Evolutionary conservation across 2,113 vertebrate species (phyloP).

Genomic region (Eublepharis macularius): DNA sequence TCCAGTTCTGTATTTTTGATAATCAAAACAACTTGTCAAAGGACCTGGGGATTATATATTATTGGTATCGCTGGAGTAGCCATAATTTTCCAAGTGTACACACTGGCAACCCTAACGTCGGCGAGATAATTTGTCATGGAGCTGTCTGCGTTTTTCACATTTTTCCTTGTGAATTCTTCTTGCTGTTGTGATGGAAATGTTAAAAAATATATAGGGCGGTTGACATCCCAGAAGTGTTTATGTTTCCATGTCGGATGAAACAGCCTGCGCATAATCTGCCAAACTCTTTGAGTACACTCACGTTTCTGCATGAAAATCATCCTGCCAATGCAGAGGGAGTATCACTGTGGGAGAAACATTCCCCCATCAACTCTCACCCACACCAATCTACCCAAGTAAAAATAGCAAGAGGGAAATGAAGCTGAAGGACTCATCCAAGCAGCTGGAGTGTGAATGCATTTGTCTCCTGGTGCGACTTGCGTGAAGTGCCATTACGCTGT

Average conservation of each 20-base stretch:
- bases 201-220: neutral
- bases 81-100: neutral
- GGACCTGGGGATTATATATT: neutral
- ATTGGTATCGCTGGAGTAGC: neutral
- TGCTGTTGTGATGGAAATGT: neutral
- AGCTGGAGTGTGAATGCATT: neutral
- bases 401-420: neutral
- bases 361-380: accelerated
- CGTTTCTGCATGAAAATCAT: neutral
- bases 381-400: accelerated
- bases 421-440: neutral
- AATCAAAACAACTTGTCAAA: neutral
- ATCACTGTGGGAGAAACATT: neutral
- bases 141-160: neutral
- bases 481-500: neutral
- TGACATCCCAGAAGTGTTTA: neutral
- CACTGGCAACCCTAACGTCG: neutral
- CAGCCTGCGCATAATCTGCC: neutral
- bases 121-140: neutral
- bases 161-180: neutral
- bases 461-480: neutral
- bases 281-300: neutral
- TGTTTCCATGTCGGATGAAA: accelerated
- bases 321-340: neutral
- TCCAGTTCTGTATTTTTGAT: neutral